Percentiles rank a stretch among this genome's conserved stretches.
Conservation (phyloP, 1,140 invertebrate genomes). For the Zaprionus inermis region DNA sequence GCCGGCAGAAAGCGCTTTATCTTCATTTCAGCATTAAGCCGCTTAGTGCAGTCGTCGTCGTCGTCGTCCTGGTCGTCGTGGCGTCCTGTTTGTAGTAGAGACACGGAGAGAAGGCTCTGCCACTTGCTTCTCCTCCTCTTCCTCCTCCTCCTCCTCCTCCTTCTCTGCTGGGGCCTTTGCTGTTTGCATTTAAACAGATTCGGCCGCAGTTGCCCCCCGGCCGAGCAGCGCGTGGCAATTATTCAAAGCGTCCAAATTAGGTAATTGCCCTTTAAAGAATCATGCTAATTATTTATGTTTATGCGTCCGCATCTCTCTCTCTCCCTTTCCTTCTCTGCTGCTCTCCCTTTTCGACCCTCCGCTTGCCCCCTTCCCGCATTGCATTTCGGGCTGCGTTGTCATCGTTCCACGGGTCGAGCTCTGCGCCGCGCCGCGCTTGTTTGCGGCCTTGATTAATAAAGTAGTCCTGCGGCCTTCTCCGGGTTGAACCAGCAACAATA, state of each 20-base stretch:
- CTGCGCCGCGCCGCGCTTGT: slow-evolving; percentile 54
- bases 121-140: background rate
- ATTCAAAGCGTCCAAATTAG: slow-evolving; percentile 81
- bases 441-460: slow-evolving; percentile 82
- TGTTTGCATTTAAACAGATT: slow-evolving; percentile 64
- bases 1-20: slow-evolving; percentile 66
- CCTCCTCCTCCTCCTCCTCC: background rate
- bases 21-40: slow-evolving; percentile 78
- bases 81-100: slow-evolving; percentile 11
- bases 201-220: slow-evolving; percentile 24
- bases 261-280: slow-evolving; percentile 83
- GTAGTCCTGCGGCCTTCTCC: slow-evolving; percentile 69
- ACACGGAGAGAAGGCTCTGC: background rate
- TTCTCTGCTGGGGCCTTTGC: no score
- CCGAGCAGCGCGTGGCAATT: slow-evolving; percentile 56
- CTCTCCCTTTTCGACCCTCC: background rate
- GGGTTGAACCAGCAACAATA: slow-evolving; percentile 6
- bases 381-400: slow-evolving; percentile 61
- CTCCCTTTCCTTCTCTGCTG: background rate
- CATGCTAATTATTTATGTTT: slow-evolving; percentile 82
- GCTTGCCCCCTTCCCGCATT: slow-evolving; percentile 19
- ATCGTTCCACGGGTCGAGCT: slow-evolving; percentile 22
- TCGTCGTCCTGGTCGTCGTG: slow-evolving; percentile 16
- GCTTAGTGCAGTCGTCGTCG: slow-evolving; percentile 69
- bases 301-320: slow-evolving; percentile 33